phyloP scores from a whole-genome alignment of 2,113 vertebrate species.

The Pao palembangensis region DNA sequence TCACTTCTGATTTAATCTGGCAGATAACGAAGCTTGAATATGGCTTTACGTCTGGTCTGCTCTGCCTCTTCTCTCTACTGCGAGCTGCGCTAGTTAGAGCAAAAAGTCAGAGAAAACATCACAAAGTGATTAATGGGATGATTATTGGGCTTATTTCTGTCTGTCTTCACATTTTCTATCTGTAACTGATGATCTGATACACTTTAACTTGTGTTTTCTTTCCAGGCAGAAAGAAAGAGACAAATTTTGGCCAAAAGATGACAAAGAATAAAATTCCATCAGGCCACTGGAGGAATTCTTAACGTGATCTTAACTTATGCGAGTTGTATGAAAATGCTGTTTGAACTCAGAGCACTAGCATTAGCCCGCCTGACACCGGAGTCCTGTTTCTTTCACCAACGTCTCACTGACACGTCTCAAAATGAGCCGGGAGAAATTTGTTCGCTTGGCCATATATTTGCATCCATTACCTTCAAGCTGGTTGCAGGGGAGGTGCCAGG shows the following conservation, averaged over 20 bases:
- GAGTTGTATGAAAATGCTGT: no score
- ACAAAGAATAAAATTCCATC: slow-evolving; percentile 28
- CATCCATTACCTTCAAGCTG: no score
- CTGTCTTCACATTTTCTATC: slow-evolving; percentile 24
- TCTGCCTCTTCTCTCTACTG: slow-evolving; percentile 19
- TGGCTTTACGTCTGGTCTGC: not conserved
- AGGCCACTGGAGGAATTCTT: no score
- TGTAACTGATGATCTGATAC: slow-evolving; percentile 17
- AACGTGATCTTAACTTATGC: no score
- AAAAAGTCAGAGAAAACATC: no score
- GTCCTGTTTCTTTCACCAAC: no score
- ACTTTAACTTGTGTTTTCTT: slow-evolving; percentile 11
- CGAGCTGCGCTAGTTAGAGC: slow-evolving; percentile 6
- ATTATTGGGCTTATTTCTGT: slow-evolving; percentile 23
- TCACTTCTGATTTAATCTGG: slow-evolving; percentile 15
- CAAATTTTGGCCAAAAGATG: slow-evolving; percentile 28
- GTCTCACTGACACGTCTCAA: no score
- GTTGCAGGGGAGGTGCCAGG: no score
- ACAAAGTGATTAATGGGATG: slow-evolving; percentile 12
- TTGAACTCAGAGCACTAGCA: no score
- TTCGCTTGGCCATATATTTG: no score
- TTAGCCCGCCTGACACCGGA: no score
- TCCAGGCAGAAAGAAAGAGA: slow-evolving; percentile 16
- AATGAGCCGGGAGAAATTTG: no score
- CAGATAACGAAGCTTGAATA: not conserved